A percentile compares a stretch with the other conserved stretches of the same genome.
These are phyloP conservation scores for Colletes collaris DNA, from an alignment of 2,888 invertebrate species.

Conservation along the genomic window DNA sequence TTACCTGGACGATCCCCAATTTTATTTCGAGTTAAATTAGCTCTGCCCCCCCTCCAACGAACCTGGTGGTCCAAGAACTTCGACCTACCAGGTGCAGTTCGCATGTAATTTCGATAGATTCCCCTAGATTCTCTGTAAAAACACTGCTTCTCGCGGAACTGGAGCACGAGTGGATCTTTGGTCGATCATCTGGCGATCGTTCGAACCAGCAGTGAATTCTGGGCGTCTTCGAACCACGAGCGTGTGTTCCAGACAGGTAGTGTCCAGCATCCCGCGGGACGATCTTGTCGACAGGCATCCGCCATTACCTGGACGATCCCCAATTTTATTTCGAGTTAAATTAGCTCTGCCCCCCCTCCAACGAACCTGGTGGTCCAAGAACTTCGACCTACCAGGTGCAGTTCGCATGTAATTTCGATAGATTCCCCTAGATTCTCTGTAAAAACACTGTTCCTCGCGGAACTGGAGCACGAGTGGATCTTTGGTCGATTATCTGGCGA, in stretches of 20 bases:
- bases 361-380: no score
- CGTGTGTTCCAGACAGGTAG: slow-evolving; percentile 67
- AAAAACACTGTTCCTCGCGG: not conserved
- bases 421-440: not conserved
- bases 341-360: no score
- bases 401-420: not conserved
- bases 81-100: slow-evolving; percentile 12
- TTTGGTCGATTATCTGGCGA: slow-evolving; percentile 37
- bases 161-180: no score
- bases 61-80: no score
- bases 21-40: slow-evolving; percentile 21
- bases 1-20: slow-evolving; percentile 59
- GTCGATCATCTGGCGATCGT: slow-evolving; percentile 44
- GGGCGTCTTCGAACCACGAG: slow-evolving; percentile 56
- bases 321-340: no score
- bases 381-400: slow-evolving; percentile 10
- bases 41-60: not conserved
- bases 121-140: not conserved
- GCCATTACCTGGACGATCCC: slow-evolving; percentile 66
- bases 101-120: not conserved
- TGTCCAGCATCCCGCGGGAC: slow-evolving; percentile 66
- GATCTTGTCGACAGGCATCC: slow-evolving; percentile 60
- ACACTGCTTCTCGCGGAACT: not conserved
- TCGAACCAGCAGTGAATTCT: slow-evolving; percentile 45
- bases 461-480: no score